Base-by-base conservation (phyloP, 2,113 vertebrate species). In the Notothenia rossii region DNA sequence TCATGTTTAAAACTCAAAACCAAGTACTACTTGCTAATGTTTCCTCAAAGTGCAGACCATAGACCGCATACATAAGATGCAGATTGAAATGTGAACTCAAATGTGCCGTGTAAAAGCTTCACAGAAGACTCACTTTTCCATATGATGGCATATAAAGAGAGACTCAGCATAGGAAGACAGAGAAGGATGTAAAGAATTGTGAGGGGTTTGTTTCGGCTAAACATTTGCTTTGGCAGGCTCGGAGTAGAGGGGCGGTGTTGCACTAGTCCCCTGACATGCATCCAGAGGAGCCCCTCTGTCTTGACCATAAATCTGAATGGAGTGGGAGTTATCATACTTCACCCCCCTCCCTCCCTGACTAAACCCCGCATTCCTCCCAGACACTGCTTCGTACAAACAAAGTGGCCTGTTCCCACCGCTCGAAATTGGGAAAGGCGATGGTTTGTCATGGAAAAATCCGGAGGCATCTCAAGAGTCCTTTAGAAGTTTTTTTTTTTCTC, bases 181-280 rank as follows among this genome's bases (percentile, higher is more conserved):
- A 84, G 86, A 67, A 66, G 84, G 81, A 91, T 72, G 81, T 88
- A 89, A 80, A 91, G 89, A 85, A 88, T 61, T 84, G 89, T 22
- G 7, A 83, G 84, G 83, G 82, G 87, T 69, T 77, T 78, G 83
- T 84, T 84, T 87, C n/a, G 5, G 76, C 88, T 85, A 86, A 93
- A 92, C 91, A 91, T 94, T 94, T 92, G 87, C 91, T 92, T 93
- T 94, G 91, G 93, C 91, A 86, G 82, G 74, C 79, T 5, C n/a
- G 29, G 85, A 88, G 78, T 12, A 51, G 74, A 88, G 81, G 87
- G 90, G 87, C 62, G 84, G 87, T 5, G 77, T 63, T 86, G 76
- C 71, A n/a, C 84, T 68, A 22, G 81, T 90, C 86, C 91, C 89
- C 58, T 89, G 88, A 92, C 88, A 84, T 75, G 71, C 85, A 88